phyloP scores from a whole-genome alignment of 2,888 invertebrate species.

The Drosophila tripunctata region DNA sequence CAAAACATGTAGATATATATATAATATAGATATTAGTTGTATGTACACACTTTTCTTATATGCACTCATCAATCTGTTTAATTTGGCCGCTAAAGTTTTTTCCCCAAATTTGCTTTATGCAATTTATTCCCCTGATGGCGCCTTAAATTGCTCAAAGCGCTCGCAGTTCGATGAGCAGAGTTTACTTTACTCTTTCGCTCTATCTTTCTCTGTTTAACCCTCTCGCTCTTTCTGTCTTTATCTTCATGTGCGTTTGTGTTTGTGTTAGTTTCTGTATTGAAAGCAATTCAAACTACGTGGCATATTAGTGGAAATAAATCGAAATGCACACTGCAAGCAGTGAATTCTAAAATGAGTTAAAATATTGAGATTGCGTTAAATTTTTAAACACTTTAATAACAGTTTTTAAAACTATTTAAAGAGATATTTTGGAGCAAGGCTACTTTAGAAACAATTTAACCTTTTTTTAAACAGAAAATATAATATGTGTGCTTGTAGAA shows the following conservation, averaged over 20 bases:
- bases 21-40: neutral
- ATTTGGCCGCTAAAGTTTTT: slow-evolving; percentile 59
- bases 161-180: slow-evolving; percentile 45
- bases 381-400: no score
- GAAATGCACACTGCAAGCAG: slow-evolving; percentile 39
- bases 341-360: neutral
- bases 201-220: neutral
- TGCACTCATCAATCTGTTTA: slow-evolving; percentile 59
- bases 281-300: slow-evolving; percentile 45
- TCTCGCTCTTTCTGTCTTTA: neutral
- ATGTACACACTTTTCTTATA: neutral
- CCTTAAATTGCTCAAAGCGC: slow-evolving; percentile 72
- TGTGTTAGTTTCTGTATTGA: slow-evolving; percentile 24
- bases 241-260: slow-evolving; percentile 16
- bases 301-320: slow-evolving; percentile 49
- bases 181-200: slow-evolving; percentile 38
- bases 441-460: no score
- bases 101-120: slow-evolving; percentile 58
- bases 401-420: no score
- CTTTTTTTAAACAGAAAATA: no score
- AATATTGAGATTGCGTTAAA: no score
- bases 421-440: neutral
- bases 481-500: no score
- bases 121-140: slow-evolving; percentile 67
- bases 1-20: slow-evolving; percentile 64